Conservation (phyloP, 2,888 invertebrate genomes). For the Conomelus anceps region DNA sequence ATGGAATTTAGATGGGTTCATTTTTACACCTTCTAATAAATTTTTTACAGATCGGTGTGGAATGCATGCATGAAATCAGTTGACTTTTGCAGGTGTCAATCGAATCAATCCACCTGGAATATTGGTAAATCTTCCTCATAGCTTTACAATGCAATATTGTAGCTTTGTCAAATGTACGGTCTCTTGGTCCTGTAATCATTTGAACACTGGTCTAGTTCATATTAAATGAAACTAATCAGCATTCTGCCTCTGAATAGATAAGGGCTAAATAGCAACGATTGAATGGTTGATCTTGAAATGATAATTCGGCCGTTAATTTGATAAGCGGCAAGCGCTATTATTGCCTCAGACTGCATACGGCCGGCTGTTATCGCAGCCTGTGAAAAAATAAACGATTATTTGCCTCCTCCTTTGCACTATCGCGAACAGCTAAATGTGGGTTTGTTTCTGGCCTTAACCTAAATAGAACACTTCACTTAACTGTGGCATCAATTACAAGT, state of each 20-base stretch:
- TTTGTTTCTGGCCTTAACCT: neutral
- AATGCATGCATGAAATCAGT: too few relatives aligned
- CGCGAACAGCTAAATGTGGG: constrained; percentile 3
- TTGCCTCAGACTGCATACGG: neutral
- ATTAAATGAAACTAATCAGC: neutral
- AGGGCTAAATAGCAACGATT: neutral
- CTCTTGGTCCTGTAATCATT: too few relatives aligned
- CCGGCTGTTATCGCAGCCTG: neutral
- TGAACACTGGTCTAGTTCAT: neutral
- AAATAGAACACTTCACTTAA: neutral
- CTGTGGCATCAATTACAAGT: neutral
- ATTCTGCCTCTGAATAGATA: neutral
- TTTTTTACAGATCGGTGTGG: too few relatives aligned
- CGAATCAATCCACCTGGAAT: too few relatives aligned
- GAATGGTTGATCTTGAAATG: neutral
- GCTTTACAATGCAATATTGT: too few relatives aligned
- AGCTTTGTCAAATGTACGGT: too few relatives aligned
- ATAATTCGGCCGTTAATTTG: neutral
- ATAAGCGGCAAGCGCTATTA: neutral
- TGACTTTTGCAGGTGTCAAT: too few relatives aligned
- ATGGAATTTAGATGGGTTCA: too few relatives aligned
- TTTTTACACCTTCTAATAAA: too few relatives aligned
- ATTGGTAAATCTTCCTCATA: too few relatives aligned
- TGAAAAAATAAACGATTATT: neutral
- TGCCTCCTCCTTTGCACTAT: neutral